Conservation (phyloP, 2,888 invertebrate genomes). For the Brassicogethes aeneus region DNA sequence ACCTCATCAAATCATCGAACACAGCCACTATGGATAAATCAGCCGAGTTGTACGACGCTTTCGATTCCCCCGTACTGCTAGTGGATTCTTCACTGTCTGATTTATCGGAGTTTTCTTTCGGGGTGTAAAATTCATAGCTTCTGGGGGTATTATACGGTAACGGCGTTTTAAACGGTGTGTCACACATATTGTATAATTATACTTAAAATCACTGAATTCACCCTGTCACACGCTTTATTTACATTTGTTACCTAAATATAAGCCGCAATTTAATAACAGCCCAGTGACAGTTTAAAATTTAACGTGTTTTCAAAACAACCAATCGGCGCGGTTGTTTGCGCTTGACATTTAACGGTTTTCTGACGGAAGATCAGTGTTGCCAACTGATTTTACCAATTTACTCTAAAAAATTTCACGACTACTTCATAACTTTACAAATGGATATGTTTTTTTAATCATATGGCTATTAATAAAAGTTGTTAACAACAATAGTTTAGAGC, state of each 20-base stretch:
- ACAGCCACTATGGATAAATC: constrained; percentile 23
- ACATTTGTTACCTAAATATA: background rate
- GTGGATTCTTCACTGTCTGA: constrained; percentile 20
- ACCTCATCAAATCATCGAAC: constrained; percentile 25
- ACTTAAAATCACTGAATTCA: background rate
- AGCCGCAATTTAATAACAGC: too few species aligned
- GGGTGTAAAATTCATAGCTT: constrained; percentile 11
- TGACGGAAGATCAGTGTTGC: too few species aligned
- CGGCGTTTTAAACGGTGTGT: constrained; percentile 25
- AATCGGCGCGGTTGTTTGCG: background rate
- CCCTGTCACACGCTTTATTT: background rate
- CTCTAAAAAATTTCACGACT: too few species aligned
- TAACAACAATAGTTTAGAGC: too few species aligned
- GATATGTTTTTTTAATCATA: too few species aligned
- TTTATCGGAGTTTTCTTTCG: constrained; percentile 20
- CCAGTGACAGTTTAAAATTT: background rate
- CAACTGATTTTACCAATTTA: too few species aligned
- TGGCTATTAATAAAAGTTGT: too few species aligned
- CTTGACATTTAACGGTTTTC: background rate
- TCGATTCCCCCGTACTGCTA: constrained; percentile 11
- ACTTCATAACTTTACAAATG: too few species aligned
- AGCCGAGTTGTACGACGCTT: constrained; percentile 10
- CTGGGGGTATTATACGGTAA: constrained; percentile 14
- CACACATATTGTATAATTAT: constrained; percentile 10
- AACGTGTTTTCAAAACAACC: background rate